Percentiles rank a stretch among this genome's conserved stretches.
These are phyloP conservation scores for Contarinia nasturtii DNA, from an alignment of 1,140 invertebrate genomes.

Conservation along the genomic window DNA sequence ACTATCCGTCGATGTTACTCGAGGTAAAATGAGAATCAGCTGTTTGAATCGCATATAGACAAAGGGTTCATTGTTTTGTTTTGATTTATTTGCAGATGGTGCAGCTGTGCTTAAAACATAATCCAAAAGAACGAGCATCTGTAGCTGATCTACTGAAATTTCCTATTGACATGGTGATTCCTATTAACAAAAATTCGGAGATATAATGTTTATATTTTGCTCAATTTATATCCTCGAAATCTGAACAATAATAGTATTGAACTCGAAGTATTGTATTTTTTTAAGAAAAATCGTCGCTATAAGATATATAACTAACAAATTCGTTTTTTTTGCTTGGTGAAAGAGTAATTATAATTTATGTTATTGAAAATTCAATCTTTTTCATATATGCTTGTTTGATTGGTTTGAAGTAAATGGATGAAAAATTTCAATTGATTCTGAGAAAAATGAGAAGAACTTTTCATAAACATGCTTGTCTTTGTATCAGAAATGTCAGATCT, in stretches of 20 bases:
- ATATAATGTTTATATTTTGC: not conserved
- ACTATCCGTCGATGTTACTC: constrained; percentile 16
- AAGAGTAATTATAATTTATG: not conserved
- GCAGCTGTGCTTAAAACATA: constrained; percentile 44
- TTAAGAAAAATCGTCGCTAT: no score
- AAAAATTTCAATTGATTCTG: no score
- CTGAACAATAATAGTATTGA: no score
- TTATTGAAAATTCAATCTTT: not conserved
- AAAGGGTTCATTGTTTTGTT: not conserved
- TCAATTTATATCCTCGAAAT: no score
- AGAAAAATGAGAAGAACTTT: no score
- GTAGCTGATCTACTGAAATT: constrained; percentile 48
- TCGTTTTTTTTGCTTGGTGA: not conserved
- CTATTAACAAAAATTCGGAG: constrained; percentile 2
- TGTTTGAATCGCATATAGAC: constrained; percentile 6
- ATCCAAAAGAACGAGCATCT: constrained; percentile 47
- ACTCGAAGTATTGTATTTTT: no score
- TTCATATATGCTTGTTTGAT: not conserved
- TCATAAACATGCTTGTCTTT: no score
- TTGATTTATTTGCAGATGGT: constrained; percentile 27
- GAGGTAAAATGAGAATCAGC: constrained; percentile 15
- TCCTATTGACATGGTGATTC: constrained; percentile 32
- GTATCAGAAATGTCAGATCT: no score
- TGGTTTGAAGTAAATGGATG: no score
- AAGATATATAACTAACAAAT: no score